Conservation (phyloP, 1,140 invertebrate species). For the Bombus affinis region DNA sequence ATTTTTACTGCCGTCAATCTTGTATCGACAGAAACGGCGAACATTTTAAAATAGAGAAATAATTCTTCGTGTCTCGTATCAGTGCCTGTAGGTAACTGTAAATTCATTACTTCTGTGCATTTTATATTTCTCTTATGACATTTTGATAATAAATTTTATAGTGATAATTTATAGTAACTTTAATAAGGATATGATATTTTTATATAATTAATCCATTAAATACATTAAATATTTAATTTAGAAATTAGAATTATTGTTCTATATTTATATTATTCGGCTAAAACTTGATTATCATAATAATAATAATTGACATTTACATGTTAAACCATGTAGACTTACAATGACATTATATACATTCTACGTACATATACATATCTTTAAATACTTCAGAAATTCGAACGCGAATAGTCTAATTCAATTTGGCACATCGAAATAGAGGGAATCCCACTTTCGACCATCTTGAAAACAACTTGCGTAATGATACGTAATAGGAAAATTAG, state of each 20-base stretch:
- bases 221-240: not conserved
- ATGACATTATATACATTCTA: no score
- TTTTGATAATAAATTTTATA: no score
- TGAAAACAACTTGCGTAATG: conserved; percentile 57
- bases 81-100: not conserved
- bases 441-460: not conserved
- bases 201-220: not conserved
- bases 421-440: conserved; percentile 11
- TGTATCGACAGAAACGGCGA: not conserved
- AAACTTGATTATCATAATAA: not conserved
- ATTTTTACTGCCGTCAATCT: not conserved
- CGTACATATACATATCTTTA: no score
- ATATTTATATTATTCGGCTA: not conserved
- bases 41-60: not conserved
- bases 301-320: not conserved
- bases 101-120: not conserved
- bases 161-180: no score
- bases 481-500: conserved; percentile 1
- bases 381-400: not conserved
- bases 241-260: not conserved
- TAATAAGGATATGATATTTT: not conserved
- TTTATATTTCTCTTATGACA: no score
- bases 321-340: no score
- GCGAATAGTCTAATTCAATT: conserved; percentile 2
- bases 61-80: not conserved